Percentiles rank a stretch among this genome's conserved stretches.
phyloP scores from a whole-genome alignment of 2,113 vertebrate species.

The Aplodontia rufa region DNA sequence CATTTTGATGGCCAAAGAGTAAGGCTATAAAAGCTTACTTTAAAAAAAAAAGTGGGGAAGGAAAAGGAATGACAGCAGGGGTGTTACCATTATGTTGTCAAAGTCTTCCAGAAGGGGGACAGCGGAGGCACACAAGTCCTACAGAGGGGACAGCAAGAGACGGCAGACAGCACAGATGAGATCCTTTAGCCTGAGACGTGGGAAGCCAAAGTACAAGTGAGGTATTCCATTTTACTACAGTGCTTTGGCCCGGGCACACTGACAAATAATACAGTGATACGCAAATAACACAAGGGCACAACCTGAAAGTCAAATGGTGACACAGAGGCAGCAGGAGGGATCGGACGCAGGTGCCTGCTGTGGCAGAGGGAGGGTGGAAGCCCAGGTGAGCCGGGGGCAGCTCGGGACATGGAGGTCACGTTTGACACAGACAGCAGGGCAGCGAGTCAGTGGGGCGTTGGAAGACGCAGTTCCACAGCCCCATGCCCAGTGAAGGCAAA shows the following conservation, averaged over 20 bases:
- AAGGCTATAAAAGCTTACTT: slow-evolving; percentile 58
- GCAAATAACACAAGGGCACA: not conserved
- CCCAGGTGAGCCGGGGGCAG: not conserved
- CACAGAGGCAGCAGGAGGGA: not conserved
- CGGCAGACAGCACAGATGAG: slow-evolving; percentile 74
- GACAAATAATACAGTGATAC: not conserved
- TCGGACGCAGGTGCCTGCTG: not conserved
- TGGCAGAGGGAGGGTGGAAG: not conserved
- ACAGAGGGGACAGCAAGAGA: slow-evolving; percentile 79
- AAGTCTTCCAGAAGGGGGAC: slow-evolving; percentile 81
- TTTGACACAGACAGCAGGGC: too few species aligned
- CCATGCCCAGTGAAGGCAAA: too few species aligned
- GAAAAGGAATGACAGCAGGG: slow-evolving; percentile 54
- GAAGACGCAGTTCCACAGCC: too few species aligned
- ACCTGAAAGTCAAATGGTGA: not conserved
- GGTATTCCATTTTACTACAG: slow-evolving; percentile 50
- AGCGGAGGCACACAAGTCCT: slow-evolving; percentile 81
- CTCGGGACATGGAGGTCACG: too few species aligned
- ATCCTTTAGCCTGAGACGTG: slow-evolving; percentile 42
- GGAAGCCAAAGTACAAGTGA: slow-evolving; percentile 56
- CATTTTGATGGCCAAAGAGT: slow-evolving; percentile 43
- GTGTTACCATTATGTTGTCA: slow-evolving; percentile 83
- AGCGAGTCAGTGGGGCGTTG: too few species aligned
- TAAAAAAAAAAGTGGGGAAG: not conserved
- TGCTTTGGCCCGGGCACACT: not conserved